Conservation (phyloP, 2,888 invertebrate genomes). For the Macaria liturata region DNA sequence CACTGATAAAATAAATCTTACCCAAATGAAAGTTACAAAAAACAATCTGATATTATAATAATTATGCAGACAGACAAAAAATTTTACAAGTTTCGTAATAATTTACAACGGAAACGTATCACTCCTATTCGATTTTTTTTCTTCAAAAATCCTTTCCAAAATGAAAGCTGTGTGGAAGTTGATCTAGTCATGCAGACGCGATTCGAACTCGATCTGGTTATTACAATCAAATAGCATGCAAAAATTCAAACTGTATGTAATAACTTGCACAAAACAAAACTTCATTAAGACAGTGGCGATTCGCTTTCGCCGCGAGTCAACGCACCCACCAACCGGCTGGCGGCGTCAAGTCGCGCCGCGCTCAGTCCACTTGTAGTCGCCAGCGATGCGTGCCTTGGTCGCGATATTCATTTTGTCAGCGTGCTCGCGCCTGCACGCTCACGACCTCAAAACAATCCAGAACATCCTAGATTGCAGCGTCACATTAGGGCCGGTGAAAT, state of each 20-base stretch:
- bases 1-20: too few species aligned
- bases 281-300: constrained; percentile 23
- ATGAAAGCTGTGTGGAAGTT: too few species aligned
- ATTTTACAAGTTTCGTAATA: too few species aligned
- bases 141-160: too few species aligned
- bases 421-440: constrained; percentile 52
- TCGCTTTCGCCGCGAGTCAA: constrained; percentile 50
- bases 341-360: constrained; percentile 42
- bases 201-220: too few species aligned
- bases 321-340: constrained; percentile 53
- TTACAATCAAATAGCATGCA: neutral
- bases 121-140: too few species aligned
- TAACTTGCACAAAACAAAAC: constrained; percentile 8
- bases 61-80: too few species aligned
- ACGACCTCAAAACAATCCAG: constrained; percentile 44
- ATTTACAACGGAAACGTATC: too few species aligned
- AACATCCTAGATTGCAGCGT: constrained; percentile 53
- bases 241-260: constrained; percentile 8
- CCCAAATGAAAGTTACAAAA: too few species aligned
- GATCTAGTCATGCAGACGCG: too few species aligned
- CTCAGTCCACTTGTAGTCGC: constrained; percentile 56
- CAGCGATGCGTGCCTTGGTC: constrained; percentile 76
- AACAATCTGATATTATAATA: too few species aligned
- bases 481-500: constrained; percentile 74
- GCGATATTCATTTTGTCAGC: constrained; percentile 58